These are phyloP conservation scores for Zelostemma sp. DNA, from an alignment of 1,140 invertebrate genomes.

Conservation along the genomic window DNA sequence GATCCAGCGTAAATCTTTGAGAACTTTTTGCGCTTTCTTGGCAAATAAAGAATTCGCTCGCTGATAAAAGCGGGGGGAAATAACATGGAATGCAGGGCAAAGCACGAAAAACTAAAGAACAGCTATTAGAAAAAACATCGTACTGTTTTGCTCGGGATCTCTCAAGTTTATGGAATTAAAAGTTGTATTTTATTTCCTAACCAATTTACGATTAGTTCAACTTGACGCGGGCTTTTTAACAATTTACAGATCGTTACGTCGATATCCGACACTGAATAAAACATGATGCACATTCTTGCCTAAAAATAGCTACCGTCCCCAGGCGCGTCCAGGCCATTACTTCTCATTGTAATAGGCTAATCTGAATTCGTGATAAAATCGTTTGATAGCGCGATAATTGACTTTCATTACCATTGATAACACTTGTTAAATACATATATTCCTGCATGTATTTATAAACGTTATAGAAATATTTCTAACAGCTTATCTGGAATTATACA, in stretches of 20 bases:
- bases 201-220: too few relatives aligned
- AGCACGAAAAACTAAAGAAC: conserved; percentile 24
- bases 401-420: conserved; percentile 35
- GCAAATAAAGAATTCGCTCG: conserved; percentile 38
- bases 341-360: not conserved
- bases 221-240: too few relatives aligned
- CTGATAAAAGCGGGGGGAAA: conserved; percentile 20
- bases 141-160: too few relatives aligned
- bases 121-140: not conserved
- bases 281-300: too few relatives aligned
- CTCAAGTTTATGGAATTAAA: too few relatives aligned
- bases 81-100: conserved; percentile 34
- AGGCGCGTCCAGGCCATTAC: too few relatives aligned
- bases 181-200: too few relatives aligned
- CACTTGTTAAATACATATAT: conserved; percentile 25
- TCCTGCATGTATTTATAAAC: conserved; percentile 37
- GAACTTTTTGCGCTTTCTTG: conserved; percentile 28
- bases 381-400: conserved; percentile 25
- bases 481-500: conserved; percentile 39
- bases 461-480: conserved; percentile 41
- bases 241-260: too few relatives aligned
- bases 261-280: too few relatives aligned
- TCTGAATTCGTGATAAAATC: not conserved
- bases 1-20: conserved; percentile 29
- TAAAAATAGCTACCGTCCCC: too few relatives aligned